A percentile compares a stretch with the other conserved stretches of the same genome.
These are phyloP conservation scores for Temnothorax curvispinosus DNA, from an alignment of 1,140 invertebrate genomes.

Conservation along the genomic window DNA sequence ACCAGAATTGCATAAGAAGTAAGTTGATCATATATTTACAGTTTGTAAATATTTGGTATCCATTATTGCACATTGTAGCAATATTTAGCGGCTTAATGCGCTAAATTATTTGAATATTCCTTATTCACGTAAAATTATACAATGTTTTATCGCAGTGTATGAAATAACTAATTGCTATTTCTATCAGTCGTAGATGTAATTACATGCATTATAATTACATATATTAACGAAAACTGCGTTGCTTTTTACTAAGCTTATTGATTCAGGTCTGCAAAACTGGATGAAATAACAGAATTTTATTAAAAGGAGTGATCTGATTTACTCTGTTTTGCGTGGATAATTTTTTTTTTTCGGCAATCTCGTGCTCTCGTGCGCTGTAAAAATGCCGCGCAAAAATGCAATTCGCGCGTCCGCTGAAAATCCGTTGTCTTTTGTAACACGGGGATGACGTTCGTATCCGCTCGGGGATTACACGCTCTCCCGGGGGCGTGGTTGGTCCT, in stretches of 20 bases:
- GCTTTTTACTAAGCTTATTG: background rate
- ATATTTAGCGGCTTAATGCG: constrained; percentile 21
- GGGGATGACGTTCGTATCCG: constrained; percentile 4
- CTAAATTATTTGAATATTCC: constrained; percentile 15
- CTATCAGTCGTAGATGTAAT: background rate
- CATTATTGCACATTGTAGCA: background rate
- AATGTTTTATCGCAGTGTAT: background rate
- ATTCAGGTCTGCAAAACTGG: background rate
- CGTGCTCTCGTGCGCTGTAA: constrained; percentile 14
- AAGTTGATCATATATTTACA: constrained; percentile 12
- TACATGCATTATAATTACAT: background rate
- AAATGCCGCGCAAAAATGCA: constrained; percentile 15
- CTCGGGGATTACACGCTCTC: constrained; percentile 30
- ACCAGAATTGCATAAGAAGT: background rate
- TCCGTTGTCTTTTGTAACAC: constrained; percentile 27
- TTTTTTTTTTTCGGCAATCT: background rate
- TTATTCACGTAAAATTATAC: background rate
- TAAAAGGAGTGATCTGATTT: background rate
- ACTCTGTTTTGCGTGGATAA: background rate
- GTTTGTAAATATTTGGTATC: constrained; percentile 23
- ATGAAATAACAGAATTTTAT: background rate
- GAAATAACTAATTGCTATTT: constrained; percentile 2
- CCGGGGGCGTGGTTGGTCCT: background rate
- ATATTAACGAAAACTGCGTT: background rate
- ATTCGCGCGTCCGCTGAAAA: constrained; percentile 35